Conservation (phyloP, 2,797 vertebrate genomes). For the Falco berigora region DNA sequence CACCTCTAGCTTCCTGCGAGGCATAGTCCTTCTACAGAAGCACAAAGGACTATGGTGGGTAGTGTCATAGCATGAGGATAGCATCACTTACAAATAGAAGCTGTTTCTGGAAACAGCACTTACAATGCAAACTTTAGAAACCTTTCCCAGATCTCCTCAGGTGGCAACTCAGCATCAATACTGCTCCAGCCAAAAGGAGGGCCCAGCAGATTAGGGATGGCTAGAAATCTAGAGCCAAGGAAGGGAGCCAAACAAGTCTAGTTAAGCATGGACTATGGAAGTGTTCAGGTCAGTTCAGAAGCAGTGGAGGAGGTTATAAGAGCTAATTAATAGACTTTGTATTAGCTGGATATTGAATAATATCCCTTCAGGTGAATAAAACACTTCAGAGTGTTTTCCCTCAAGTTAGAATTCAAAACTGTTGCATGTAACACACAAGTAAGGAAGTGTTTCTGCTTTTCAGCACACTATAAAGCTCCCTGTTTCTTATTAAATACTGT, state of each 20-base stretch:
- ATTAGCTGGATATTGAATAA: no score
- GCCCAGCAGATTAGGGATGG: background rate
- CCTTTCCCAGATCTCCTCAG: background rate
- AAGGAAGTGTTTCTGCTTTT: no score
- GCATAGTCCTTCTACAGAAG: fast-evolving
- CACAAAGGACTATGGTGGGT: background rate
- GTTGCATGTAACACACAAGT: no score
- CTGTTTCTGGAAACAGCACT: background rate
- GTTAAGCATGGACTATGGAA: background rate
- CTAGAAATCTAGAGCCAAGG: background rate
- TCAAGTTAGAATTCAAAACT: no score
- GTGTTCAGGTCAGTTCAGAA: background rate
- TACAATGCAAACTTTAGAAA: background rate
- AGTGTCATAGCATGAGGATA: background rate
- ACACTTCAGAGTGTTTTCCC: no score
- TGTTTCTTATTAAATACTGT: no score
- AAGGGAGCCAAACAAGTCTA: background rate
- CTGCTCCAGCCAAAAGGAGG: background rate
- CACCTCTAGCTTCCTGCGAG: background rate
- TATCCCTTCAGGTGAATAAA: no score
- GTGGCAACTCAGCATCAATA: background rate
- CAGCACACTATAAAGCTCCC: no score
- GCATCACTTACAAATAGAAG: background rate
- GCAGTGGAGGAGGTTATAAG: background rate
- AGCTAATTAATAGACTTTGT: background rate